Base-by-base conservation (phyloP, 2,113 vertebrate genomes). In the Machaerirhynchus nigripectus region DNA sequence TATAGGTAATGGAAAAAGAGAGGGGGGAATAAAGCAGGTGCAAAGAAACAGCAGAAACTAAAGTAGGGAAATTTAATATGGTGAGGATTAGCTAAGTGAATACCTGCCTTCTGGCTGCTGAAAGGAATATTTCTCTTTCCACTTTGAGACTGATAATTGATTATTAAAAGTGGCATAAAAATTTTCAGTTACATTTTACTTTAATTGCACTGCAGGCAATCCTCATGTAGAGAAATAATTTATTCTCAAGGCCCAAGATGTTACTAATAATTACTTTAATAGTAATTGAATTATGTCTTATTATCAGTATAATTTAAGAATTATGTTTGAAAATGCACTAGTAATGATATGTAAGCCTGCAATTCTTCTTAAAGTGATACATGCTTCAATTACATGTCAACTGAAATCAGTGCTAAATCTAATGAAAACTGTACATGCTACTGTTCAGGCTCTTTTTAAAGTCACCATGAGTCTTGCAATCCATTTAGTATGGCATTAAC, bases 211-310 rank as follows among this genome's bases (percentile, higher is more conserved):
- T 90, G 55, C 67, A 93, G 71, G 80, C 53, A 79, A 37, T 71
- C 17, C 35, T 84, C 49, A 61, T 53, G 31, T 49, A 46, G 56
- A 68, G 40, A 96, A 93, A 89, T 87, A 81, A 89, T 80, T 92
- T 90, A 28, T 93, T 57, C 84, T 86, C 44, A 89, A 74, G 97
- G 50, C 27, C 68, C 56, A 91, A 84, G 42, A 46, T 65, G 39
- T 88, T 96, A 26, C 64, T 94, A 96, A 95, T 95, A 95, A 97
- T 96, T 74, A 55, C 55, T 91, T 82, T 75, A 88, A 79, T 82
- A 84, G 53, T 93, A 96, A 97, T 77, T 95, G 61, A 85, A 95
- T 84, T 91, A 94, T 80, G 44, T 44, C 37, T 81, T 87, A 75
- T 71, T 92, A 93, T 76, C 33, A 69, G 55, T 56, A 76, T 59